Evolutionary conservation across 2,797 vertebrate species (phyloP).

Genomic region (Pterois miles): DNA sequence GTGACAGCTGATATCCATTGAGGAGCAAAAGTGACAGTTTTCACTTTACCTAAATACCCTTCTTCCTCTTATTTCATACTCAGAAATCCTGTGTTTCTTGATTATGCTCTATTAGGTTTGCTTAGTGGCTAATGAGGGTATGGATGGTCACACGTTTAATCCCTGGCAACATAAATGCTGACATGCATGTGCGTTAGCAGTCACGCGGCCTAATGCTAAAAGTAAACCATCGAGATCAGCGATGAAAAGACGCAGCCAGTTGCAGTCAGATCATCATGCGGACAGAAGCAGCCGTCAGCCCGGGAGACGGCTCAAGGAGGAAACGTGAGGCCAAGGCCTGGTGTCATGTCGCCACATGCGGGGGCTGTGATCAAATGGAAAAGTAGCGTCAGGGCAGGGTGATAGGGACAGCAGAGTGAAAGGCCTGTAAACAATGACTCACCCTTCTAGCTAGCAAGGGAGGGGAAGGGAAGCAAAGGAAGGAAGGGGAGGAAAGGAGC

Average conservation of each 20-base stretch:
- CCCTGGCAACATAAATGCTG: neutral
- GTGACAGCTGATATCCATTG: constrained; percentile 6
- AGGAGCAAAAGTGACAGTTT: constrained; percentile 3
- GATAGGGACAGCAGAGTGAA: constrained; percentile 74
- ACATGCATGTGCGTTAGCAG: neutral
- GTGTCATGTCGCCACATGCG: constrained; percentile 69
- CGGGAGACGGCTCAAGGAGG: constrained; percentile 44
- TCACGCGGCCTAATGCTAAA: neutral
- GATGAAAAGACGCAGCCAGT: constrained; percentile 9
- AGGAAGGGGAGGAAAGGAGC: constrained; percentile 71
- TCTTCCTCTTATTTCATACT: neutral
- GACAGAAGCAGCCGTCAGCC: constrained; percentile 15
- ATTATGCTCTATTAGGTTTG: neutral
- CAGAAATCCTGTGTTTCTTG: neutral
- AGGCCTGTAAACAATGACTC: constrained; percentile 84
- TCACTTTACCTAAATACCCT: neutral
- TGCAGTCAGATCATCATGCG: constrained; percentile 2
- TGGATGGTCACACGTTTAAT: neutral
- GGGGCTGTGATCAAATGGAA: constrained; percentile 76
- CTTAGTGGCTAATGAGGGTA: too few relatives aligned
- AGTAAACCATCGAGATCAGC: neutral
- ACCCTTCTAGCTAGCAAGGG: constrained; percentile 66
- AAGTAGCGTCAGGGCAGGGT: constrained; percentile 72
- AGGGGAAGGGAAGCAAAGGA: constrained; percentile 54
- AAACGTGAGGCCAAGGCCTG: constrained; percentile 55